phyloP scores from a whole-genome alignment of 2,888 invertebrate species.

The Eurytoma californica region DNA sequence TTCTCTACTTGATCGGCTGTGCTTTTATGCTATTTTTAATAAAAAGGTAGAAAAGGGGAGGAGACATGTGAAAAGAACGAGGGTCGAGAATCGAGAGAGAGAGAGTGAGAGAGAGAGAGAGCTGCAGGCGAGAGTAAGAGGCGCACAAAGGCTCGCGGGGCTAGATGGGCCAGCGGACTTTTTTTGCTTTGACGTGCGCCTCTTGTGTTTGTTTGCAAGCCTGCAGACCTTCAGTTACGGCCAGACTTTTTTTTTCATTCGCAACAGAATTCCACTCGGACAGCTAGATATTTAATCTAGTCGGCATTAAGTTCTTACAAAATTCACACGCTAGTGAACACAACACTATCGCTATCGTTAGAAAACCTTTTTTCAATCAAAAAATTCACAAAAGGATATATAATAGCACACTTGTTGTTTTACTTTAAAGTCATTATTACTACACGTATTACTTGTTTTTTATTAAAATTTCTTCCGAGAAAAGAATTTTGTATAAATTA shows the following conservation, averaged over 20 bases:
- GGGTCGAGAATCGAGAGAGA: not conserved
- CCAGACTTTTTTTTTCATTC: not conserved
- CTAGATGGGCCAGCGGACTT: not conserved
- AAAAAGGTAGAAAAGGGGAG: constrained; percentile 16
- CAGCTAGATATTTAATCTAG: not conserved
- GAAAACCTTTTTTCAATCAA: no score
- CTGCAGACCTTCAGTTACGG: no score
- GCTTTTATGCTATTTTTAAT: constrained; percentile 47
- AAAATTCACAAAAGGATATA: no score
- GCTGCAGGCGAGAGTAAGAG: not conserved
- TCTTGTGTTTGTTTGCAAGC: constrained; percentile 2
- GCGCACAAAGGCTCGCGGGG: not conserved
- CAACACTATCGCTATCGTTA: no score
- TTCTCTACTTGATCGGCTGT: constrained; percentile 7
- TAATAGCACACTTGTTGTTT: no score
- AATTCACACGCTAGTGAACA: no score
- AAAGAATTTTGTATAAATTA: no score
- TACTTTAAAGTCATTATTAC: no score
- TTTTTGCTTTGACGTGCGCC: not conserved
- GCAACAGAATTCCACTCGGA: not conserved
- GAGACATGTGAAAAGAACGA: constrained; percentile 2
- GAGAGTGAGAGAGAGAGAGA: constrained; percentile 4
- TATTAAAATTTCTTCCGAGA: no score
- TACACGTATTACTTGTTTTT: no score
- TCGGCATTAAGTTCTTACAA: no score